A percentile compares a stretch with the other conserved stretches of the same genome.
These are phyloP conservation scores for Noctua pronuba DNA, from an alignment of 2,888 invertebrate genomes.

Conservation along the genomic window DNA sequence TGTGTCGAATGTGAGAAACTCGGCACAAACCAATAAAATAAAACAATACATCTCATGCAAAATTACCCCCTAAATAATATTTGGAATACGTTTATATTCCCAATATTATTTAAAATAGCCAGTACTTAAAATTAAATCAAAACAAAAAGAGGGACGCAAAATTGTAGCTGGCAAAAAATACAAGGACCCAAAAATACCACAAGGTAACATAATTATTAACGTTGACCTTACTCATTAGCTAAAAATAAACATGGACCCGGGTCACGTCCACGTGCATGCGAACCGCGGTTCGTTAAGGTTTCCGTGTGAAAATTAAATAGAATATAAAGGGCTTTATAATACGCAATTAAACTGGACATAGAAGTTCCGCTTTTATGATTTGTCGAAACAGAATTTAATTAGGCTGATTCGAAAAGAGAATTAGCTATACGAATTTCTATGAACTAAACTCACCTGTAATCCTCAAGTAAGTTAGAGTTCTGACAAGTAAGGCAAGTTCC, in stretches of 20 bases:
- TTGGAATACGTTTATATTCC: too few species aligned
- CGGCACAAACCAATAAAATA: background rate
- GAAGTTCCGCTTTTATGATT: constrained; percentile 44
- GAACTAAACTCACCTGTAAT: constrained; percentile 81
- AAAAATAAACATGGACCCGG: constrained; percentile 61
- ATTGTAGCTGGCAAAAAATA: constrained; percentile 30
- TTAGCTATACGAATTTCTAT: background rate
- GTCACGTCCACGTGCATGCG: constrained; percentile 65
- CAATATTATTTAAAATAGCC: background rate
- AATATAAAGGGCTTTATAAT: constrained; percentile 62
- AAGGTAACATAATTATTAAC: constrained; percentile 52
- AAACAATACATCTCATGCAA: background rate
- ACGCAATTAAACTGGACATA: constrained; percentile 22
- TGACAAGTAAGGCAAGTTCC: constrained; percentile 94
- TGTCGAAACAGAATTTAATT: constrained; percentile 26
- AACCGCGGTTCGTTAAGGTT: constrained; percentile 70
- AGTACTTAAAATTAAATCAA: constrained; percentile 12
- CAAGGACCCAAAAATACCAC: constrained; percentile 35
- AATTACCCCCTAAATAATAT: too few species aligned
- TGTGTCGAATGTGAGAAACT: background rate
- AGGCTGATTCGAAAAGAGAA: constrained; percentile 6
- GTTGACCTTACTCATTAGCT: constrained; percentile 60
- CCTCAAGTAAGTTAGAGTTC: constrained; percentile 93
- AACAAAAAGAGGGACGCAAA: constrained; percentile 29
- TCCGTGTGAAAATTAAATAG: constrained; percentile 67